Evolutionary conservation across 2,888 invertebrate species (phyloP).

Genomic region (Sphinx pinastri): DNA sequence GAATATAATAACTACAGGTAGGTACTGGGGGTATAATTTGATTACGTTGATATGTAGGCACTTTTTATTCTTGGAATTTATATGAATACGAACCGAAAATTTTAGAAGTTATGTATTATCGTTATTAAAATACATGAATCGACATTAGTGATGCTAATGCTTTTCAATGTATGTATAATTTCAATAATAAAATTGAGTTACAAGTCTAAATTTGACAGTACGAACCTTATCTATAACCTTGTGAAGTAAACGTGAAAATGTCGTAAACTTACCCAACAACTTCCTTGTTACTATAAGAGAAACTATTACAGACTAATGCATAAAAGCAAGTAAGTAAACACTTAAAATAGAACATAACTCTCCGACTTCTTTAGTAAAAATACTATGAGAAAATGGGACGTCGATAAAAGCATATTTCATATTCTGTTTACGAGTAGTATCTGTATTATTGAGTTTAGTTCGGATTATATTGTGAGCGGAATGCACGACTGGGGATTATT

Average conservation of each 20-base stretch:
- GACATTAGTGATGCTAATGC: no score
- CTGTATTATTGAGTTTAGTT: slow-evolving; percentile 37
- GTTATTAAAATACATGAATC: no score
- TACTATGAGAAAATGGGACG: slow-evolving; percentile 9
- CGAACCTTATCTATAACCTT: neutral
- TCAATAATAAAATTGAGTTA: no score
- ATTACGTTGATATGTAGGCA: no score
- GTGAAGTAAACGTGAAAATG: neutral
- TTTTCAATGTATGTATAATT: no score
- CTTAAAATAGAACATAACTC: neutral
- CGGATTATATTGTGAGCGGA: slow-evolving; percentile 29
- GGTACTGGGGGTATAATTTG: no score
- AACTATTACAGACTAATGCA: neutral
- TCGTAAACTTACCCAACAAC: neutral
- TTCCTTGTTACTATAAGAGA: neutral
- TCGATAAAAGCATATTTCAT: slow-evolving; percentile 24
- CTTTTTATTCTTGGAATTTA: no score
- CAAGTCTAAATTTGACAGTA: no score
- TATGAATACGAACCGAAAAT: no score
- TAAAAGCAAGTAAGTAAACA: neutral
- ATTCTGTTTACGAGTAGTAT: slow-evolving; percentile 34
- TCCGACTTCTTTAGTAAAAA: neutral
- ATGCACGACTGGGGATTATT: slow-evolving; percentile 20
- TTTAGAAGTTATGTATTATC: no score
- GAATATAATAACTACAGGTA: neutral